Conservation (phyloP, 1,140 invertebrate species). For the Trichogramma pretiosum region DNA sequence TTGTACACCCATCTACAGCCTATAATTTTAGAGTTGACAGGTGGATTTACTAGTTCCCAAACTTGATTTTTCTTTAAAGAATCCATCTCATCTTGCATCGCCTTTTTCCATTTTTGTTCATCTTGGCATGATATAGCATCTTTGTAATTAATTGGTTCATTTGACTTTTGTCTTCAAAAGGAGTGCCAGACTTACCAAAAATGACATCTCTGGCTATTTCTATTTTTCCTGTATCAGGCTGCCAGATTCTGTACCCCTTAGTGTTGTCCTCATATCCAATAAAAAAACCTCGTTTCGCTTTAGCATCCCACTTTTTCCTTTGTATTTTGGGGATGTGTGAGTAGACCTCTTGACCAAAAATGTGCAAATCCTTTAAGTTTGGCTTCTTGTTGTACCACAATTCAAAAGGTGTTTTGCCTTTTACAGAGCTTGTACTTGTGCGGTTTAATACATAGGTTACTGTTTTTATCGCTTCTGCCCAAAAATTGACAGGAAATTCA, state of each 20-base stretch:
- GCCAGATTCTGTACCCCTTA: neutral
- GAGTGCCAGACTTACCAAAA: no score
- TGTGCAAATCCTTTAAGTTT: conserved; percentile 15
- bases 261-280: neutral
- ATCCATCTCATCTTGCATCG: conserved; percentile 21
- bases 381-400: conserved; percentile 26
- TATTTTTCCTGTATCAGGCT: neutral
- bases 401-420: conserved; percentile 29
- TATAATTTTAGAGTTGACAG: conserved; percentile 9
- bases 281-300: neutral
- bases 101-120: conserved; percentile 10
- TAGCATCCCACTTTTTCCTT: neutral
- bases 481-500: conserved; percentile 28
- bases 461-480: conserved; percentile 41
- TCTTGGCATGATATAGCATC: conserved; percentile 14
- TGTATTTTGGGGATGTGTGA: conserved; percentile 9
- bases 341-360: conserved; percentile 11
- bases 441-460: conserved; percentile 23
- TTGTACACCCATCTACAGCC: conserved; percentile 8
- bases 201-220: neutral
- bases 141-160: conserved; percentile 9
- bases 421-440: conserved; percentile 29
- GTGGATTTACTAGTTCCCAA: conserved; percentile 14
- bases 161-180: neutral
- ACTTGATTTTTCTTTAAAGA: conserved; percentile 16